Evolutionary conservation across 1,140 invertebrate genomes (phyloP), one percentile per base, ranked within the genome.

Genomic region (Zaprionus davidi): DNA sequence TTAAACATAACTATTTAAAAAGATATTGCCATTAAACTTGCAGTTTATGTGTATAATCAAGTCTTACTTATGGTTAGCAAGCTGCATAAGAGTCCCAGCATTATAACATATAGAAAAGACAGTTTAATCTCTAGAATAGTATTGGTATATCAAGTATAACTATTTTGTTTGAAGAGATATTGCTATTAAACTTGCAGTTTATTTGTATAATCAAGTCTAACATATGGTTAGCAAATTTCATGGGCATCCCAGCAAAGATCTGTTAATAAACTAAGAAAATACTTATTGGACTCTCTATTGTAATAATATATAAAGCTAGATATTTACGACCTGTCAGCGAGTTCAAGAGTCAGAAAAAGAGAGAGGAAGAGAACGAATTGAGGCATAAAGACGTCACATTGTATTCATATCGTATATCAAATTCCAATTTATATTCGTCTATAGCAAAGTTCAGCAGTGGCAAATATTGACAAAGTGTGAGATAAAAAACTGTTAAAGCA

Each of bases 381-480:
- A n/a, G n/a, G n/a, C n/a, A 17, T 46, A 9, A 46, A 46, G 41
- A 46, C 41, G 41, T 46, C 41, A 46, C 41, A 46, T 17, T 46
- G n/a, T 46, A 46, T 46, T 46, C 41, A 46, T 46, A 46, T 46
- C 41, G 41, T 46, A 17, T 46, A 46, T 46, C 41, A 46, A 46
- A 17, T 46, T 46, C 41, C 41, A 46, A 46, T 46, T 46, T 46
- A 44, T 44, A 44, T 44, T n/a, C 41, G 41, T 44, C 41, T 44
- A 44, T 17, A 44, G 41, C 41, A 44, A 44, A 44, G 41, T 44
- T 44, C 41, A 17, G 2, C 41, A 17, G 41, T 46, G 41, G 41
- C 41, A 46, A 46, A 46, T 46, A 46, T 46, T 46, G 41, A 46
- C 41, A 46, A 46, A 46, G 41, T 46, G 41, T 17, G n/a, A 17